Percentiles rank a stretch among this genome's conserved stretches.
phyloP scores from a whole-genome alignment of 2,888 invertebrate genomes.

The Ornithoptera priamus region DNA sequence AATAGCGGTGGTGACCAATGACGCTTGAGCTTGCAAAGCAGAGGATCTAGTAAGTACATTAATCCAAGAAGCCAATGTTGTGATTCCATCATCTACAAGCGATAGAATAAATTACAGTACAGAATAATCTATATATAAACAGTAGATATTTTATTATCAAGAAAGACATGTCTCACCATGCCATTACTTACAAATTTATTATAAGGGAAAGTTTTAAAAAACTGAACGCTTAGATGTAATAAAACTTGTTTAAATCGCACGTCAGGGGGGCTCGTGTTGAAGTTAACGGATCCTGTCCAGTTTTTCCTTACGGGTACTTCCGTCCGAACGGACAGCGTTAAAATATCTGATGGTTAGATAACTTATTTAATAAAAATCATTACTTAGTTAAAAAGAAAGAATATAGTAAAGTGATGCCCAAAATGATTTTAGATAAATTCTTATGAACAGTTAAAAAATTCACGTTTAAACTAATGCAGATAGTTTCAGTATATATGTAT shows the following conservation, averaged over 20 bases:
- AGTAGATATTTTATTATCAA: background rate
- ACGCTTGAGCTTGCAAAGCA: constrained; percentile 48
- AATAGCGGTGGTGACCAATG: constrained; percentile 58
- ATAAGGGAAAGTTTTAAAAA: constrained; percentile 52
- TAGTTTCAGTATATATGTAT: too few relatives aligned
- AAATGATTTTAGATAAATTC: too few relatives aligned
- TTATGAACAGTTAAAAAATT: too few relatives aligned
- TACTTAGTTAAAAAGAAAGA: too few relatives aligned
- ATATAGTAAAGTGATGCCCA: too few relatives aligned
- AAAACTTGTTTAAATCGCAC: constrained; percentile 64
- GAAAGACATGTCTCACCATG: background rate
- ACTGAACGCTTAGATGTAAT: constrained; percentile 53
- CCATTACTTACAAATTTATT: constrained; percentile 56
- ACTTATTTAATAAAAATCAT: background rate
- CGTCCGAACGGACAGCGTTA: constrained; percentile 59
- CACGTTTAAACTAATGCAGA: too few relatives aligned
- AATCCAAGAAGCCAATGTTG: constrained; percentile 62
- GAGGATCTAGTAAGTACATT: constrained; percentile 65
- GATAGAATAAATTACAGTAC: background rate
- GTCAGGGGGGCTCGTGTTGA: constrained; percentile 52
- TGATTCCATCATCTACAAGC: constrained; percentile 55
- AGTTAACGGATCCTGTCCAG: constrained; percentile 54
- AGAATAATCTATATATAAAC: constrained; percentile 1
- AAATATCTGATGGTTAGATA: constrained; percentile 47
- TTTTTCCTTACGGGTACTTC: constrained; percentile 54